phyloP scores from a whole-genome alignment of 2,888 invertebrate genomes.

The Colostygia pectinataria region DNA sequence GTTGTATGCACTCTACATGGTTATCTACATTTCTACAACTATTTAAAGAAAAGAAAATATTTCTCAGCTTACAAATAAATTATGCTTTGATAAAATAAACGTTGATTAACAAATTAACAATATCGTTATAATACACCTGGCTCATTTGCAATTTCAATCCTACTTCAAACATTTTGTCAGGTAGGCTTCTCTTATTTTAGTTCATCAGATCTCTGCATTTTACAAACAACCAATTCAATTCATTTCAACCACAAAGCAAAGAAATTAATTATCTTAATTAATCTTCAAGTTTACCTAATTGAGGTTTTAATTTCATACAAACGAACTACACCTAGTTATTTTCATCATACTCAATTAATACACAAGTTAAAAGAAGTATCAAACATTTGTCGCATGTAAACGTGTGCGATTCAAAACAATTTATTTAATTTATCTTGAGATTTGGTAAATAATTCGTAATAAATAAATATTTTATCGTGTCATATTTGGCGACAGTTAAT shows the following conservation, averaged over 20 bases:
- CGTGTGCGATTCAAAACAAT: constrained; percentile 30
- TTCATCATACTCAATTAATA: constrained; percentile 30
- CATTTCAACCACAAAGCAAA: too few species aligned
- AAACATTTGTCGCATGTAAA: constrained; percentile 35
- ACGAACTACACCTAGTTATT: constrained; percentile 32
- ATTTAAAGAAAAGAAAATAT: constrained; percentile 49
- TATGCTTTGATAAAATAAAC: constrained; percentile 54
- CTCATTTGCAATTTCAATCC: constrained; percentile 32
- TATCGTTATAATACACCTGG: constrained; percentile 43
- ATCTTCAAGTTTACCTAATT: constrained; percentile 28
- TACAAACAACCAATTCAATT: constrained; percentile 26
- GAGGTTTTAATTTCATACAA: constrained; percentile 29
- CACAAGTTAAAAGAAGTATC: constrained; percentile 32
- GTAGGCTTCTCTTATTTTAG: constrained; percentile 18
- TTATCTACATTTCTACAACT: constrained; percentile 80
- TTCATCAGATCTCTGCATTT: constrained; percentile 19
- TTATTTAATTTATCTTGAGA: constrained; percentile 16
- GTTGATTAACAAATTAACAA: constrained; percentile 52
- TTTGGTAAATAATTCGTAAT: constrained; percentile 27
- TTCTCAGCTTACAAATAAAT: constrained; percentile 67
- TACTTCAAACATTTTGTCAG: background rate
- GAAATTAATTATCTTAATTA: constrained; percentile 29
- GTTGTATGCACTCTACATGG: constrained; percentile 50
- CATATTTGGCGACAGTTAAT: constrained; percentile 9
- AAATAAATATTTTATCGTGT: constrained; percentile 16